Conservation (phyloP, 2,797 vertebrate genomes). For the Coregonus suidteri region DNA sequence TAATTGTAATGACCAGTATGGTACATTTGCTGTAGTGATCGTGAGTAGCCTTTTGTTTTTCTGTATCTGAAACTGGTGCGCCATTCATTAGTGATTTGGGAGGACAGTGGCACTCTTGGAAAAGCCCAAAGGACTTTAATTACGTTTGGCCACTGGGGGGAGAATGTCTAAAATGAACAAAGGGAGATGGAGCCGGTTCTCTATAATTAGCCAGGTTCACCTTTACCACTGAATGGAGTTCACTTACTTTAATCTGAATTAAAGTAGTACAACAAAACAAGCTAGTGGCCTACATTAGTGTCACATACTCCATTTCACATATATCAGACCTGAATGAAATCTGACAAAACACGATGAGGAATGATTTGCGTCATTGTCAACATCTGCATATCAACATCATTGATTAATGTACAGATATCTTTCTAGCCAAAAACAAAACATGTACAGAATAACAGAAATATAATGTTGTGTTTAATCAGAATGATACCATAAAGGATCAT, state of each 20-base stretch:
- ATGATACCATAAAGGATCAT: not conserved
- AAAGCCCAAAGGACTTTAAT: constrained; percentile 4
- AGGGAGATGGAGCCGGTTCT: constrained; percentile 15
- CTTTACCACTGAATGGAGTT: constrained; percentile 44
- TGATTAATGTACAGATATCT: not conserved
- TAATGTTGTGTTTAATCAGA: not conserved
- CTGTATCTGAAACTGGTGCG: constrained; percentile 17
- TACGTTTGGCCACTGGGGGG: not conserved
- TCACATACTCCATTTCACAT: constrained; percentile 3
- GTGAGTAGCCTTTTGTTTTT: constrained; percentile 2
- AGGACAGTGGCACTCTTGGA: not conserved
- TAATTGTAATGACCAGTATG: constrained; percentile 2
- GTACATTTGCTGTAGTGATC: not conserved
- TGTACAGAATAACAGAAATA: not conserved
- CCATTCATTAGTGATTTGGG: constrained; percentile 26
- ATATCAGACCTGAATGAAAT: not conserved
- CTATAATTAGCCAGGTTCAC: constrained; percentile 48
- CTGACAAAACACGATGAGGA: not conserved
- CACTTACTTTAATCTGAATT: constrained; percentile 33
- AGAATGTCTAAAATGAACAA: constrained; percentile 51
- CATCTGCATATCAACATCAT: not conserved
- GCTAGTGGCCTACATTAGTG: constrained; percentile 16
- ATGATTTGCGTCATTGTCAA: not conserved
- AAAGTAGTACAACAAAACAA: constrained; percentile 33
- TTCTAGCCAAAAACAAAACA: not conserved